A percentile compares a stretch with the other conserved stretches of the same genome.
Conservation (phyloP, 2,113 vertebrate genomes). For the Corvus moneduloides region DNA sequence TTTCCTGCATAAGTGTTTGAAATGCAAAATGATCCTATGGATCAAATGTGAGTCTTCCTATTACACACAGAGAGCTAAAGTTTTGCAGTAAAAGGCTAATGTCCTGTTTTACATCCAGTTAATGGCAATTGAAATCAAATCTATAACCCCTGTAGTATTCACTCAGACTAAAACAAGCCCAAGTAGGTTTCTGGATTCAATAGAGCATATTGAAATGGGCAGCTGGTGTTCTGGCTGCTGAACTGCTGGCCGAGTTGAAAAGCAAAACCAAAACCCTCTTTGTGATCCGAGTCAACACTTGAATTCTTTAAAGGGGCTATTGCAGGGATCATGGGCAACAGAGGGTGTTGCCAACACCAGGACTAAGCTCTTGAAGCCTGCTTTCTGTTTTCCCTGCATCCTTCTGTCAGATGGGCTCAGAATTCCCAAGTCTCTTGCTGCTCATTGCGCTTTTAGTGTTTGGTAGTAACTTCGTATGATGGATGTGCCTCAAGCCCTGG, state of each 20-base stretch:
- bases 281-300: neutral
- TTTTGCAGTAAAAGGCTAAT: slow-evolving; percentile 20
- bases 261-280: neutral
- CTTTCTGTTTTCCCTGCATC: neutral
- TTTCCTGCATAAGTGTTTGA: neutral
- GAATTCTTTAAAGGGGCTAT: neutral
- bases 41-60: slow-evolving; percentile 31
- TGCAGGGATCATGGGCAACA: neutral
- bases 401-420: neutral
- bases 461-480: neutral
- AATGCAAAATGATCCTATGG: slow-evolving; percentile 20
- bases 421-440: neutral
- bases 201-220: slow-evolving; percentile 38
- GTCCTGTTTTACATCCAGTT: slow-evolving; percentile 37
- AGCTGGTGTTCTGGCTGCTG: slow-evolving; percentile 46
- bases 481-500: neutral
- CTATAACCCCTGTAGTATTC: neutral
- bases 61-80: neutral
- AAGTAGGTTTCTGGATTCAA: slow-evolving; percentile 30
- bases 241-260: neutral
- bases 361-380: neutral
- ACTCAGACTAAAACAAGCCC: neutral
- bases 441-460: neutral
- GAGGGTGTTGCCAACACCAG: neutral
- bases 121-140: slow-evolving; percentile 54